Evolutionary conservation across 1,140 invertebrate species (phyloP).

Genomic region (Macrosteles quadrilineatus): DNA sequence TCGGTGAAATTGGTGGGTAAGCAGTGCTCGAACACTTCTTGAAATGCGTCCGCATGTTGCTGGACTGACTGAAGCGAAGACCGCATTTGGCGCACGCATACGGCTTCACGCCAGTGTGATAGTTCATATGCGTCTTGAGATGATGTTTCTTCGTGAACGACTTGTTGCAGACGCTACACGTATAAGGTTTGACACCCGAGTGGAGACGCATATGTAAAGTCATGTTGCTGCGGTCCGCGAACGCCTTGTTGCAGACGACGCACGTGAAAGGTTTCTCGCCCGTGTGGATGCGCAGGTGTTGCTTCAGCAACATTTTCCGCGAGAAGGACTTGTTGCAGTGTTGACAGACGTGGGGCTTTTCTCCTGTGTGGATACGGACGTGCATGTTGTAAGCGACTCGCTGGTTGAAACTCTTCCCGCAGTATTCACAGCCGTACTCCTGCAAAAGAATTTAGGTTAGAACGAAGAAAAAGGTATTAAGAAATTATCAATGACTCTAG

Average conservation of each 20-base stretch:
- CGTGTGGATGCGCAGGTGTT: conserved; percentile 74
- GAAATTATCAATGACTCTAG: too few relatives aligned
- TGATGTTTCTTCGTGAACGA: conserved; percentile 86
- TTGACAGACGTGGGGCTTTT: conserved; percentile 83
- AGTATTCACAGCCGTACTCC: conserved; percentile 58
- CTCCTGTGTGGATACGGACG: conserved; percentile 73
- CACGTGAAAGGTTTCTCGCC: conserved; percentile 76
- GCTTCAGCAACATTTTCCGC: conserved; percentile 76
- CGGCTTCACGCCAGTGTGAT: conserved; percentile 61
- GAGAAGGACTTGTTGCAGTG: conserved; percentile 87
- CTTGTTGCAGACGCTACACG: conserved; percentile 80
- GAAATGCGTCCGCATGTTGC: conserved; percentile 44
- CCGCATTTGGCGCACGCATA: conserved; percentile 53
- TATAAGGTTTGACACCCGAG: conserved; percentile 83
- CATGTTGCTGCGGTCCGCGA: conserved; percentile 82
- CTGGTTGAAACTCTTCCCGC: conserved; percentile 69
- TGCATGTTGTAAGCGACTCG: conserved; percentile 78
- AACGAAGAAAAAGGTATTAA: too few relatives aligned
- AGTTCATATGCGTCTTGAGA: conserved; percentile 65
- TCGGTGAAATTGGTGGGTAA: background rate
- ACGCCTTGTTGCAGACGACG: conserved; percentile 67
- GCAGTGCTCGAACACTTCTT: conserved; percentile 39
- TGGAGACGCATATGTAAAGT: conserved; percentile 76
- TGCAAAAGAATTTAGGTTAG: too few relatives aligned
- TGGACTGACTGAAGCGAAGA: conserved; percentile 55